phyloP scores from a whole-genome alignment of 2,888 invertebrate species.

The Agonopterix alstromeriana region DNA sequence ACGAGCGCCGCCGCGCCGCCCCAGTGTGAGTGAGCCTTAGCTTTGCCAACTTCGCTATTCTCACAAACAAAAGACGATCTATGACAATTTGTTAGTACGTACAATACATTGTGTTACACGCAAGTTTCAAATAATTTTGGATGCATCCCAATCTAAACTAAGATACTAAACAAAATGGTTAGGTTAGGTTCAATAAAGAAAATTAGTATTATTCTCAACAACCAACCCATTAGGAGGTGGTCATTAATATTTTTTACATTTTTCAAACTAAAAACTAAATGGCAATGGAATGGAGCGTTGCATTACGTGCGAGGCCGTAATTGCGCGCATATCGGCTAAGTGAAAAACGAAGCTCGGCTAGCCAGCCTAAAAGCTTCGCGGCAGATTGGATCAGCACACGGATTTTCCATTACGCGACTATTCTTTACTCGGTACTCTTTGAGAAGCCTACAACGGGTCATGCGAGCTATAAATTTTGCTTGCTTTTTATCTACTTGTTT shows the following conservation, averaged over 20 bases:
- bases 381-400: conserved; percentile 71
- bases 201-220: too few species aligned
- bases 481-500: background rate
- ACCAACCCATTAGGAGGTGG: too few species aligned
- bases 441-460: conserved; percentile 18
- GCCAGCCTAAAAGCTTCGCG: conserved; percentile 57
- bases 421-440: conserved; percentile 34
- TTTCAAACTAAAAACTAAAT: conserved; percentile 20
- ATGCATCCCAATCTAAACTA: too few species aligned
- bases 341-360: conserved; percentile 48
- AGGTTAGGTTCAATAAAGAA: too few species aligned
- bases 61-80: too few species aligned
- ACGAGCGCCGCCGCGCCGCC: conserved; percentile 8
- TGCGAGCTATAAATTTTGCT: conserved; percentile 12
- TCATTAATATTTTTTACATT: background rate
- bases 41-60: background rate
- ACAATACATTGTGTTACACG: too few species aligned
- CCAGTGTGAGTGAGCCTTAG: background rate
- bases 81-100: background rate
- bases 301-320: conserved; percentile 45
- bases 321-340: conserved; percentile 53
- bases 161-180: too few species aligned
- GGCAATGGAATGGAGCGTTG: conserved; percentile 19
- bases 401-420: conserved; percentile 63
- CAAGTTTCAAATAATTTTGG: too few species aligned